Evolutionary conservation across 2,888 invertebrate species (phyloP).

Genomic region (Neoscelio sp.): DNA sequence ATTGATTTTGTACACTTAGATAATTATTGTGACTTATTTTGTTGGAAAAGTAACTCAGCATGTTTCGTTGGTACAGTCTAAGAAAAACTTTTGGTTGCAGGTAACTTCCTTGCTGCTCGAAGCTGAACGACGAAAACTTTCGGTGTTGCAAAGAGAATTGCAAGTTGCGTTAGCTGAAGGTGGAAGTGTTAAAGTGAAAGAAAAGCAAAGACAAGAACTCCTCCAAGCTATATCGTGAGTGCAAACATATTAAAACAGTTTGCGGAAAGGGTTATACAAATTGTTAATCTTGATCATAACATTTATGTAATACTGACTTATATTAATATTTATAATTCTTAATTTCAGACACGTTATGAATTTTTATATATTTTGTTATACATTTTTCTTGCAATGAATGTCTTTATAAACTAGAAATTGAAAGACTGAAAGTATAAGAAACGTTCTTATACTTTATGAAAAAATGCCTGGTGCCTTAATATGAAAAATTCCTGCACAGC

Average conservation of each 20-base stretch:
- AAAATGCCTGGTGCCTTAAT: no score
- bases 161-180: conserved; percentile 86
- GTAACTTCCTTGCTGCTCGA: conserved; percentile 88
- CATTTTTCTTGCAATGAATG: no score
- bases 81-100: conserved; percentile 82
- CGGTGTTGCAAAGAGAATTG: conserved; percentile 87
- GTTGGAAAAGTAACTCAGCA: not conserved
- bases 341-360: no score
- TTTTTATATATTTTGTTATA: no score
- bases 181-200: conserved; percentile 87
- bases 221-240: conserved; percentile 87
- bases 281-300: conserved; percentile 19
- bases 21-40: conserved; percentile 9
- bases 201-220: conserved; percentile 87
- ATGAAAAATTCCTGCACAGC: no score
- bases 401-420: no score
- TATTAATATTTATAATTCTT: not conserved
- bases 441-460: no score
- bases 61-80: conserved; percentile 2
- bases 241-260: conserved; percentile 40
- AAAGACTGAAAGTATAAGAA: no score
- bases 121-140: conserved; percentile 87
- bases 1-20: conserved; percentile 10
- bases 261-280: conserved; percentile 10
- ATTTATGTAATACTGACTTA: conserved; percentile 16